Percentiles rank a stretch among this genome's conserved stretches.
phyloP scores from a whole-genome alignment of 2,113 vertebrate species.

The human (Homo sapiens) region GRCh38 chr18:24204501-24205000 shows the following conservation, averaged over 20 bases:
- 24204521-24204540: not conserved
- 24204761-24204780: not conserved
- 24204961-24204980: not conserved
- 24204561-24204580: not conserved
- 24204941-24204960: not conserved
- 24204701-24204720: not conserved
- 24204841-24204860: not conserved
- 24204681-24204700: not conserved
- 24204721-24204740: not conserved
- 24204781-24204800: not conserved
- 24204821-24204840: not conserved
- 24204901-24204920: not conserved
- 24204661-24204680: not conserved
- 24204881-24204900: not conserved
- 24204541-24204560: not conserved
- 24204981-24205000: constrained; percentile 17
- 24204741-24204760: not conserved
- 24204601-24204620: not conserved
- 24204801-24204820: not conserved
- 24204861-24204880: not conserved
- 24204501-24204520: not conserved
- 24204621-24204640: not conserved
- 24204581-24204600: not conserved
- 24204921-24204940: not conserved
- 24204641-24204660: not conserved